Conservation (phyloP, 1,140 invertebrate genomes). For the Drosophila pruinosa region DNA sequence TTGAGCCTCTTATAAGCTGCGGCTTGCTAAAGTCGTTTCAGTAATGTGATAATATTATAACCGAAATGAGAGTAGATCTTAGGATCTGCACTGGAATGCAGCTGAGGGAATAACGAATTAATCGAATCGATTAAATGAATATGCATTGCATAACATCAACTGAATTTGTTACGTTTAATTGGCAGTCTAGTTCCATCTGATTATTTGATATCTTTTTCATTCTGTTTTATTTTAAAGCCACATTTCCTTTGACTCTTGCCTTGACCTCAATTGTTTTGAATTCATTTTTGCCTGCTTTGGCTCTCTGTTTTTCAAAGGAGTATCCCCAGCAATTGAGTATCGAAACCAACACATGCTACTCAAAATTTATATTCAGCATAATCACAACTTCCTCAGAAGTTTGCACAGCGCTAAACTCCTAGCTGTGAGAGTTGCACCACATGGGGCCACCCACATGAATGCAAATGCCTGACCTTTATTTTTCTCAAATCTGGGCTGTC, state of each 20-base stretch:
- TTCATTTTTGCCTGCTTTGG: background rate
- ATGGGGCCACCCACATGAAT: constrained; percentile 40
- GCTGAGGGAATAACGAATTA: too few relatives aligned
- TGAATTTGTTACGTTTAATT: too few relatives aligned
- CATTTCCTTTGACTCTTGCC: background rate
- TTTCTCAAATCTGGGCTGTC: background rate
- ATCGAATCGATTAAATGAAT: too few relatives aligned
- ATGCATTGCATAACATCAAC: too few relatives aligned
- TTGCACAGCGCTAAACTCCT: background rate
- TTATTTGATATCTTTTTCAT: too few relatives aligned
- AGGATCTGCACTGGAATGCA: background rate
- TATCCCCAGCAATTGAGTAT: background rate
- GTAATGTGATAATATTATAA: constrained; percentile 36
- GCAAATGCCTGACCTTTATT: constrained; percentile 28
- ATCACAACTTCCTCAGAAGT: constrained; percentile 38
- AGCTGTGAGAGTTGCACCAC: constrained; percentile 16
- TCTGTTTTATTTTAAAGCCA: background rate
- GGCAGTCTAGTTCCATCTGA: background rate
- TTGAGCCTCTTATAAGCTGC: background rate
- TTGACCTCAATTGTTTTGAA: constrained; percentile 10
- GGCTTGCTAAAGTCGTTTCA: background rate
- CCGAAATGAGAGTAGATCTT: background rate
- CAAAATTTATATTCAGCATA: constrained; percentile 11
- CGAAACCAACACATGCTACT: constrained; percentile 5
- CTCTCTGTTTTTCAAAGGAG: background rate